These are phyloP conservation scores for Chrysogorgia sp. DNA, from an alignment of 92 coral and sea anemone genomes.

Conservation along the genomic window DNA sequence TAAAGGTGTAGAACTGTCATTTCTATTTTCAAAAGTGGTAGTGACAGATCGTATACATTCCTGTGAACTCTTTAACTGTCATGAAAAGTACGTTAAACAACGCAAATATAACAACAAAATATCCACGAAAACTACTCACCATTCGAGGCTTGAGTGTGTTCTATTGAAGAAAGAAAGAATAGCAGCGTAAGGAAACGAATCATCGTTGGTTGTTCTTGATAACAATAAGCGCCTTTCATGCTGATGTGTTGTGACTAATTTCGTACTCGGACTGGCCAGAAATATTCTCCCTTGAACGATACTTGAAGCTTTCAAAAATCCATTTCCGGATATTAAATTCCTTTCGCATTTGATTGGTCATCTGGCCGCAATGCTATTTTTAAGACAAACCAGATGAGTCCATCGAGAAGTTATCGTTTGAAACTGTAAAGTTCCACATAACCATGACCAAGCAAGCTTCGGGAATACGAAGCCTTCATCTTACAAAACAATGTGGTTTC, in stretches of 20 bases:
- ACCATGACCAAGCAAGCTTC: no score
- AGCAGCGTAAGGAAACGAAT: not conserved
- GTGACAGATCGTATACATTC: no score
- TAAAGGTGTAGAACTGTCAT: no score
- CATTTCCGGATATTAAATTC: slow-evolving; percentile 22
- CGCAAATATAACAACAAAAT: not conserved
- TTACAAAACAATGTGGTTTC: no score
- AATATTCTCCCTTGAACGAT: slow-evolving; percentile 4
- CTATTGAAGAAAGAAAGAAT: not conserved
- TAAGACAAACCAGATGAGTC: not conserved
- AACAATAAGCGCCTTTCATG: not conserved
- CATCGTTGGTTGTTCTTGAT: not conserved
- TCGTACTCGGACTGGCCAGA: slow-evolving; percentile 1
- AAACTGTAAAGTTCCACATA: no score
- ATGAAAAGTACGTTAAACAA: not conserved
- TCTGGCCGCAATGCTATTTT: not conserved
- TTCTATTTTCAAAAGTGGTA: no score
- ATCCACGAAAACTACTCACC: not conserved
- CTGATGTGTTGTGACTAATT: not conserved
- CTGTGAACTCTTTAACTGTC: no score
- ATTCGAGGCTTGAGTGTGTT: not conserved
- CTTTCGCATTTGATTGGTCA: slow-evolving; percentile 3
- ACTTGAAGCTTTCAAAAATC: slow-evolving; percentile 25
- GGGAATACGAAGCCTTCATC: no score
- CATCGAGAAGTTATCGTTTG: not conserved